These are phyloP conservation scores for Nasonovia ribisnigri DNA, from an alignment of 2,888 invertebrate genomes.

Conservation along the genomic window DNA sequence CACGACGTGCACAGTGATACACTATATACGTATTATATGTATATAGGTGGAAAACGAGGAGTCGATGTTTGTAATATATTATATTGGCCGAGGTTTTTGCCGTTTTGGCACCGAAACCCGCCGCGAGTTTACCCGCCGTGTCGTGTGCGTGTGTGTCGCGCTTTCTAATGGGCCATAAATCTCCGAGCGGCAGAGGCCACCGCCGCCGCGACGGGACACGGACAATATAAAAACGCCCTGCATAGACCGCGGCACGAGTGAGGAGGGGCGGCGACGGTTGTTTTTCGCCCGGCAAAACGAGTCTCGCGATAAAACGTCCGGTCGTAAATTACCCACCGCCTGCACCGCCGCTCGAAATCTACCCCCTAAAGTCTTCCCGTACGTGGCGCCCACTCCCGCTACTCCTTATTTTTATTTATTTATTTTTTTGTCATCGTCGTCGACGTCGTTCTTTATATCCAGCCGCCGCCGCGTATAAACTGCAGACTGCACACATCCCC, in stretches of 20 bases:
- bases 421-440: slow-evolving; percentile 2
- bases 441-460: neutral
- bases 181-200: slow-evolving; percentile 39
- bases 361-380: slow-evolving; percentile 35
- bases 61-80: neutral
- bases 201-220: slow-evolving; percentile 45
- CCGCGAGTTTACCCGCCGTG: slow-evolving; percentile 11
- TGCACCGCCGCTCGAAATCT: neutral
- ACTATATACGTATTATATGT: neutral
- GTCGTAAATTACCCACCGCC: slow-evolving; percentile 59
- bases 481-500: neutral
- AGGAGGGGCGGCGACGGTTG: slow-evolving; percentile 29
- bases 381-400: neutral
- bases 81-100: slow-evolving; percentile 56
- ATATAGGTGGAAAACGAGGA: slow-evolving; percentile 27
- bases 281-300: slow-evolving; percentile 51
- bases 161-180: slow-evolving; percentile 60
- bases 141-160: slow-evolving; percentile 31
- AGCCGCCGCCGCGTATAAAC: neutral
- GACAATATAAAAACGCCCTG: slow-evolving; percentile 55
- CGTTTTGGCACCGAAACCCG: slow-evolving; percentile 57
- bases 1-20: neutral
- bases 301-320: slow-evolving; percentile 56
- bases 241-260: neutral
- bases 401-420: neutral